Conservation (phyloP, 2,113 vertebrate genomes). For the Melospiza melodia region DNA sequence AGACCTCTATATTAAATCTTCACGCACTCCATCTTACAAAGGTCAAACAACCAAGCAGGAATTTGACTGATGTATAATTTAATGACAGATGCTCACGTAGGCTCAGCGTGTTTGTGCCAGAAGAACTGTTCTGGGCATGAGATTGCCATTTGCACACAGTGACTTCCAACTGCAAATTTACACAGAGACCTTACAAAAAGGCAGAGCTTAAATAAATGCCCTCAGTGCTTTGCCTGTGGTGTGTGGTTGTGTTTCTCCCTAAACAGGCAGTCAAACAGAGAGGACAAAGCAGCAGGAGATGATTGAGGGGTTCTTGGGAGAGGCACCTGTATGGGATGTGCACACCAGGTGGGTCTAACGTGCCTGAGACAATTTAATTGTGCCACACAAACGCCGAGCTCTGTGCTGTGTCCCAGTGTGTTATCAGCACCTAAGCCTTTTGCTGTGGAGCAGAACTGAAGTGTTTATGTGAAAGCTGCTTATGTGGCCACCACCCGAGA, state of each 20-base stretch:
- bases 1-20: background rate
- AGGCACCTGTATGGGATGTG: background rate
- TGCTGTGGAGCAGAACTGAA: conserved; percentile 57
- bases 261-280: rapidly evolving
- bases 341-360: background rate
- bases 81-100: background rate
- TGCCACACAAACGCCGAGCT: background rate
- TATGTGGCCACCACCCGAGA: conserved; percentile 36
- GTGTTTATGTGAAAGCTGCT: conserved; percentile 64
- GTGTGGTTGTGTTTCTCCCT: background rate
- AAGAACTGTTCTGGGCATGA: background rate
- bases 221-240: background rate
- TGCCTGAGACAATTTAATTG: conserved; percentile 7
- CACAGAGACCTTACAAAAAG: background rate
- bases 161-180: background rate
- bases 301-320: background rate
- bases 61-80: background rate
- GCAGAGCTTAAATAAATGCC: background rate
- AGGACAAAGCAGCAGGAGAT: background rate
- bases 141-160: background rate
- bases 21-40: background rate
- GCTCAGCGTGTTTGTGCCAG: rapidly evolving
- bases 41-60: background rate
- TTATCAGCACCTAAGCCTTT: conserved; percentile 48
- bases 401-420: background rate